Evolutionary conservation across 2,888 invertebrate genomes (phyloP), one percentile per base, ranked within the genome.

Genomic region (Trilocha varians): DNA sequence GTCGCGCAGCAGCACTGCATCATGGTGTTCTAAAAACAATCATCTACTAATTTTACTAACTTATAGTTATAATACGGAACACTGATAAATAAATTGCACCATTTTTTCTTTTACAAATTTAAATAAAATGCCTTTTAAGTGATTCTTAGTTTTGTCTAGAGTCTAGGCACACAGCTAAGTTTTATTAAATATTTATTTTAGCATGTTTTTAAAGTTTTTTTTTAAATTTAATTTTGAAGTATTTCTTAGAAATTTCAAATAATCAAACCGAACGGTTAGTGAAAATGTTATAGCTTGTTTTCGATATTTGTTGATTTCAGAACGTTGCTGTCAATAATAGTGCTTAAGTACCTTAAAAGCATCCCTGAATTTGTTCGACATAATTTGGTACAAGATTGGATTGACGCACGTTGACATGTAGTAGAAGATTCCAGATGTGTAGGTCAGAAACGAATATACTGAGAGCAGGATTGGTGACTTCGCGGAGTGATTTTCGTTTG

Each of bases 351-450:
- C 96, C 91, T 93, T 95, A 78, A 97, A 97, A 36, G 97, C 97
- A 52, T 93, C 93, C 37, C 97, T 88, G 70, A 97, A 98, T 73
- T 97, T 96, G 71, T 95, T 91, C 8, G 96, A 97, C 96, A 98
- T 96, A 41, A 96, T 93, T 76, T 97, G 94, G 80, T 98, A 98
- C 33, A 97, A 88, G 48, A 97, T 88, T 0, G 98, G 97, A 75
- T 98, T 98, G 65, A 97, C 92, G 60, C 95, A 95, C 8, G 97
- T 95, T 5, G 96, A 96, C 55, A 97, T 75, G 77, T 95, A 98
- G 86, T 97, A 97, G 46, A 96, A 89, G 0, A 97, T 89, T 0
- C 97, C 97, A 1, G 96, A 96, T 32, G 91, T 87, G 71, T 97
- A 94, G 3, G 92, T 94, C 42, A 95, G 80, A 39, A 90, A 83